Base-by-base conservation (phyloP, 2,797 vertebrate genomes). In the Galago senegalensis region DNA sequence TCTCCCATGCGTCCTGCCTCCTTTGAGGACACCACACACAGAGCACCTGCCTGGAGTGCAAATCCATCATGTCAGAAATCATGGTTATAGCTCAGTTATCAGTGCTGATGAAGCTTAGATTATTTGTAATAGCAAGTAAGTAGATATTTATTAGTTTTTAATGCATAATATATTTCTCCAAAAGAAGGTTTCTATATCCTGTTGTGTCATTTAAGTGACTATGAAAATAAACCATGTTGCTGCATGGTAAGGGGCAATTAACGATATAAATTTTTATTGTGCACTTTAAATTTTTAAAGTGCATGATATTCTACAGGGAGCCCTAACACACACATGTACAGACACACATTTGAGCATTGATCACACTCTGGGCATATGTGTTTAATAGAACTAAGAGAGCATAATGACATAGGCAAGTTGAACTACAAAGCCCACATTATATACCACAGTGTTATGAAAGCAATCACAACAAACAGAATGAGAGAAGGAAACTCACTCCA, bases 151-250 rank as follows among this genome's bases (percentile, higher is more conserved):
- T 75, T 63, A 77, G 29, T 37, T 77, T 56, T 27, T 3, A 69
- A 72, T 72, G 34, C 5, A 69, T 87, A 58, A 81, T 49, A 37
- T 85, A 70, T 92, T 84, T 79, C 23, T 17, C 67, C 17, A 17
- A 43, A 20, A 72, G 5, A 4, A 77, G 80, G 85, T 75, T 85
- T 85, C 61, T n/a, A 63, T 75, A 86, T 94, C 17, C 84, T 61
- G 56, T 11, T 87, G n/a, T 53, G 4, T 18, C 23, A 85, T 89
- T 87, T 92, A 89, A 87, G 7, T 8, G 27, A 90, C 27, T 65
- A 23, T 46, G 61, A 93, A 89, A 94, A 60, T 34, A 70, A 87
- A 80, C 13, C 2, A 63, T 31, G 7, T 14, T 60, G 75, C 17
- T 72, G 9, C 7, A 72, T 0, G n/a, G 34, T 61, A 92, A 94